Base-by-base conservation (phyloP, 2,888 invertebrate species). In the Agrotis puta region DNA sequence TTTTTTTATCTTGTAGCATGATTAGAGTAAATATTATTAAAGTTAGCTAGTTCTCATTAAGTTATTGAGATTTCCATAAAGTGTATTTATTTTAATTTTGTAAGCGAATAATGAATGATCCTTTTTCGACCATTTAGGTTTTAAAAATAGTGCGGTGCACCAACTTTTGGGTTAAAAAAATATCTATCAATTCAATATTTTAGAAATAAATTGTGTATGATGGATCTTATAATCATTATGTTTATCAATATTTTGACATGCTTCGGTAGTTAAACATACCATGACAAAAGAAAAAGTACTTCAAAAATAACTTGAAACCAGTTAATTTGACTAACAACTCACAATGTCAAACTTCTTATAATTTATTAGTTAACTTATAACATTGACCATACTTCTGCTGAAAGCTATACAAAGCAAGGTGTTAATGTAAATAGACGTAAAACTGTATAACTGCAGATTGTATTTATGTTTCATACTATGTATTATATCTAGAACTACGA, bases 401-500 rank as follows among this genome's bases (percentile, higher is more conserved):
- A 69, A 66, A 66, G 58, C 63, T 78, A 63, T 65, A 69, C 65
- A 77, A 54, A 64, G 61, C 64, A 59, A 80, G 67, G 54, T 80
- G 70, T 81, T 74, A 62, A 77, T 94, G 93, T 94, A 94, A 87
- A 93, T 92, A 93, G 81, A 84, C 76, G 79, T 89, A 85, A 81
- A 84, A 86, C 79, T 89, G 88, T 91, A 87, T 89, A 90, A 88
- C 89, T 91, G 88, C 83, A 92, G 89, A 93, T 89, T 91, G 90
- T 94, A 93, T 95, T 93, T 94, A 94, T 94, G 92, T 95, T 94
- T 94, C 92, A 89, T 93, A 94, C 88, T 89, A 88, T 92, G 90
- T 93, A 91, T 91, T 89, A 91, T 91, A 92, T 87, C 86, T 92
- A 91, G 89, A 88, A 88, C 86, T 92, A 91, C 88, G 84, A 94